Conservation (phyloP, 2,888 invertebrate species). For the Eurois occulta region DNA sequence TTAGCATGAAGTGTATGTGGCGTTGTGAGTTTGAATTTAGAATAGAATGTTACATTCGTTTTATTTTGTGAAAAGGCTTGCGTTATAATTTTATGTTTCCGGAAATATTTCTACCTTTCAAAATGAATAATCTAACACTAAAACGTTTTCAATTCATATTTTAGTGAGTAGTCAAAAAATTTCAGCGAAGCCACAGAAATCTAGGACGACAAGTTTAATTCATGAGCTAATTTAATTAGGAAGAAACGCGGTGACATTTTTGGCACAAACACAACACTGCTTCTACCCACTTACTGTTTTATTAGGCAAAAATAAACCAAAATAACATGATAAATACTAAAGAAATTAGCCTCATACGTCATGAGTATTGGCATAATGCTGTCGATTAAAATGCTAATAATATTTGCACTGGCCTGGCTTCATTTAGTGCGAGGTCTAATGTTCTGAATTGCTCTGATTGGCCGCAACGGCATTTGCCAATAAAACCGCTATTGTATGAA, state of each 20-base stretch:
- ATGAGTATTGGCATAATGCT: conserved; percentile 41
- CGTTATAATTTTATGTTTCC: neutral
- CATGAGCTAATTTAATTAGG: conserved; percentile 41
- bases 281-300: conserved; percentile 15
- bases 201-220: conserved; percentile 38
- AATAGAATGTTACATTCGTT: neutral
- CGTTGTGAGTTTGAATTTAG: neutral
- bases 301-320: conserved; percentile 45
- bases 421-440: conserved; percentile 24
- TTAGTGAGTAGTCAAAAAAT: conserved; percentile 3
- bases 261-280: conserved; percentile 48
- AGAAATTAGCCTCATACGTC: conserved; percentile 38
- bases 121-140: neutral
- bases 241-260: conserved; percentile 41
- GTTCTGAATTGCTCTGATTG: conserved; percentile 28
- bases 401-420: conserved; percentile 27
- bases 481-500: conserved; percentile 33
- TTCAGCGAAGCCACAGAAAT: conserved; percentile 19
- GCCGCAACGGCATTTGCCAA: conserved; percentile 14
- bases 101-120: neutral
- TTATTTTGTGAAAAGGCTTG: neutral
- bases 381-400: conserved; percentile 48
- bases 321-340: too few relatives aligned
- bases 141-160: neutral
- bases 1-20: neutral